Conservation (phyloP, 2,113 vertebrate species). For the Microtus montanus region DNA sequence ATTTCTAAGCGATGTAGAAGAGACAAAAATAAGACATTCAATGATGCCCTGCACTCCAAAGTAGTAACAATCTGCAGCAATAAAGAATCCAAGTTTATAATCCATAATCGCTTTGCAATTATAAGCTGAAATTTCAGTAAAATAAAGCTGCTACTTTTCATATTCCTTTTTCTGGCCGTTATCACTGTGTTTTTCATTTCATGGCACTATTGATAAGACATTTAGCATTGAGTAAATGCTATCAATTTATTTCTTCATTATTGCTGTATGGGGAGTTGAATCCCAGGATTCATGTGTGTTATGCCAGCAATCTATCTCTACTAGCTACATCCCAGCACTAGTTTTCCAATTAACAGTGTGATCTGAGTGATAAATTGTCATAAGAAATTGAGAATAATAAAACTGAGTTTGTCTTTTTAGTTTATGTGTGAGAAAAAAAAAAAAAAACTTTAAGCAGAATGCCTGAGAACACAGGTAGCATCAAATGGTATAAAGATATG, state of each 20-base stretch:
- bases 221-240: background rate
- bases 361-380: background rate
- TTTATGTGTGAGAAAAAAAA: background rate
- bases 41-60: too few relatives aligned
- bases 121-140: background rate
- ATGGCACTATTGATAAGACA: background rate
- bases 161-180: background rate
- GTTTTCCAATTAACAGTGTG: background rate
- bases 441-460: background rate
- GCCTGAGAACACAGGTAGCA: background rate
- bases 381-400: background rate
- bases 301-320: background rate
- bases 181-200: background rate
- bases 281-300: too few relatives aligned
- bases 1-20: too few relatives aligned
- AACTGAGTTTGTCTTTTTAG: background rate
- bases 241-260: background rate
- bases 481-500: background rate
- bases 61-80: background rate
- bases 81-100: background rate
- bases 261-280: too few relatives aligned
- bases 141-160: background rate
- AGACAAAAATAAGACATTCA: background rate
- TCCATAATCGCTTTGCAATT: background rate
- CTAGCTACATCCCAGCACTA: background rate